Evolutionary conservation across 2,113 vertebrate genomes (phyloP), one percentile per base, ranked within the genome.

Genomic region (Tonatia bakeri): DNA sequence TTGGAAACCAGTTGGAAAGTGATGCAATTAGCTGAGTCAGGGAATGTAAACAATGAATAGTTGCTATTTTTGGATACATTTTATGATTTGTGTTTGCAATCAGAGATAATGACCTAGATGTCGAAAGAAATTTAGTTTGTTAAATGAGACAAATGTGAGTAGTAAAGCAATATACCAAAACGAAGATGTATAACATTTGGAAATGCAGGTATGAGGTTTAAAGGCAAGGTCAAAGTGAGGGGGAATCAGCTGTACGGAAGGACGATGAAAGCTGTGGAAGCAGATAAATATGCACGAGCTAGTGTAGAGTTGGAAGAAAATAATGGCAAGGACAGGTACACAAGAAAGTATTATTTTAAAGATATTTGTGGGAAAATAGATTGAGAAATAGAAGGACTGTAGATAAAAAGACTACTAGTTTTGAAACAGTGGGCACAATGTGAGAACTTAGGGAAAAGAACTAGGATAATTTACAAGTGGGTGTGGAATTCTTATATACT

Each of bases 91-190:
- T 69, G 93, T 73, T 89, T 91, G 45, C 86, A 45, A 36, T 31
- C 47, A 83, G 90, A 93, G 36, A 77, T 67, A 75, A 93, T 85
- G 59, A 86, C 85, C 94, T 96, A 94, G 56, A 85, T 54, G 72
- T 95, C 91, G 96, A 77, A 52, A 47, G 31, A 77, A 77, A 52
- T 52, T 77, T 31, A 77, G 31, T 52, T 52, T 52, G 45, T 77
- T 45, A 52, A 84, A 26, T 38, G 2, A 70, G 92, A 81, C 43
- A 76, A 94, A 59, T 70, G 33, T 59, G 76, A 95, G 38, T 54
- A 87, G 81, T 92, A 87, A 87, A 52, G 38, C 69, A 83, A 43
- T 24, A 85, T 0, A 5, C 59, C 38, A 65, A 81, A 45, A 38
- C 24, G 65, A 95, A 92, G 77, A 85, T 56, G 2, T 52, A n/a